Evolutionary conservation across 2,113 vertebrate genomes (phyloP).

Genomic region (Sinocyclocheilus grahami): DNA sequence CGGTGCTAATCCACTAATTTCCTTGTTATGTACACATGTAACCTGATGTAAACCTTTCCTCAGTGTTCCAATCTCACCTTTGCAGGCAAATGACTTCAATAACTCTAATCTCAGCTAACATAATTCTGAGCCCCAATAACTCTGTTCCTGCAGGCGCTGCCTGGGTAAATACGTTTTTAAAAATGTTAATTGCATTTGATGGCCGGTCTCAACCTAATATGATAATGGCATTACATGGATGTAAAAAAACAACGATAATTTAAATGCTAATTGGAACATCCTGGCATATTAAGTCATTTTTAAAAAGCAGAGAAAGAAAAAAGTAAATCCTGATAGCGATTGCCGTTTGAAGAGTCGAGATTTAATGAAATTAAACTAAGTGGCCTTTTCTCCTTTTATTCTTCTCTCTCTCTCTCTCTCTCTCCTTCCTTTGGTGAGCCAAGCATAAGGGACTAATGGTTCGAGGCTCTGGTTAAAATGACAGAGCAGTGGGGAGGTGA

Average conservation of each 20-base stretch:
- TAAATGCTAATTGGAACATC: slow-evolving; percentile 80
- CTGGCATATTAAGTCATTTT: slow-evolving; percentile 73
- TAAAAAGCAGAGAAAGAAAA: slow-evolving; percentile 75
- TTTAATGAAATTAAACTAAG: slow-evolving; percentile 73
- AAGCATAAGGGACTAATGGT: slow-evolving; percentile 55
- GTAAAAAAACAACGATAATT: slow-evolving; percentile 77
- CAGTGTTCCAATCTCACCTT: slow-evolving; percentile 62
- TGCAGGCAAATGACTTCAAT: slow-evolving; percentile 75
- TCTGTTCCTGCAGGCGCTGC: slow-evolving; percentile 76
- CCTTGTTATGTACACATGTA: slow-evolving; percentile 58
- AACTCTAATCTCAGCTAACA: slow-evolving; percentile 79
- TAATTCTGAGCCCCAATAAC: slow-evolving; percentile 77
- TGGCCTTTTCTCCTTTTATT: slow-evolving; percentile 48
- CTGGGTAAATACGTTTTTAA: slow-evolving; percentile 77
- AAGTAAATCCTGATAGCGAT: slow-evolving; percentile 73
- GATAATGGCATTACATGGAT: slow-evolving; percentile 74
- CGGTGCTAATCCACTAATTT: slow-evolving; percentile 63
- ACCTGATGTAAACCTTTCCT: slow-evolving; percentile 61
- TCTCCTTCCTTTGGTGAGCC: slow-evolving; percentile 50
- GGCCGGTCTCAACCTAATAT: slow-evolving; percentile 78
- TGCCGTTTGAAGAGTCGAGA: slow-evolving; percentile 71
- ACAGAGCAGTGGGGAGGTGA: slow-evolving; percentile 56
- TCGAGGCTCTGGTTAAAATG: slow-evolving; percentile 57
- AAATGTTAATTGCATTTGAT: slow-evolving; percentile 84
- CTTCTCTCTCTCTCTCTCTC: slow-evolving; percentile 30